Evolutionary conservation across 2,797 vertebrate species (phyloP), one percentile per base, ranked within the genome.

Genomic region (Cynopterus sphinx): DNA sequence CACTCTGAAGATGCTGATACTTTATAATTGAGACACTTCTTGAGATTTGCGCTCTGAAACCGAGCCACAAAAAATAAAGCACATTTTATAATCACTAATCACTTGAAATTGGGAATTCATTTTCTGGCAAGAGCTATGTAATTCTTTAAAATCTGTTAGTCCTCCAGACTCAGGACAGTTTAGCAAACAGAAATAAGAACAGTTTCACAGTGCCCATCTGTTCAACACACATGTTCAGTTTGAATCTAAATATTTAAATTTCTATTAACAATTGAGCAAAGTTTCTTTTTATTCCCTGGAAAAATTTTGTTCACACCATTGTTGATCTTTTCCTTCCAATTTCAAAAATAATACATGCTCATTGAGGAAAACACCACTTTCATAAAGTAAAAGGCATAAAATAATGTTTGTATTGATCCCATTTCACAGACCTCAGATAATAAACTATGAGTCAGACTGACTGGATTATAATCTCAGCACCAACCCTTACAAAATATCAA

Each of bases 131-230:
- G 33, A 39, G 24, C 12, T 82, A 1, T 49, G 41, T 51, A 82
- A 92, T 92, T 86, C 26, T 90, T 94, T 96, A 82, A 96, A 95
- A 90, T 82, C 41, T 75, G 95, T 79, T 67, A 86, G 93, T 97
- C 96, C 85, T 93, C 94, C 63, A 94, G 96, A 96, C 28, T 91
- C 49, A 79, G 53, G 24, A 9, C 4, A 86, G 31, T 87, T 95
- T 55, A 94, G 19, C 57, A 82, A 96, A 73, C 28, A 90, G 81
- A 96, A 94, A 68, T 71, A 85, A 31, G 63, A 77, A 89, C 2
- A 78, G 24, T 88, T 90, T 96, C 49, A 63, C 65, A 78, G 41
- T 82, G 28, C 90, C 90, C 77, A 91, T 92, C 87, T 97, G 84
- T 63, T 95, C 78, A 85, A 57, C 86, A 93, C 67, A 91, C 26